These are phyloP conservation scores for Paradoxurus hermaphroditus DNA, from an alignment of 2,113 vertebrate species.

Conservation along the genomic window DNA sequence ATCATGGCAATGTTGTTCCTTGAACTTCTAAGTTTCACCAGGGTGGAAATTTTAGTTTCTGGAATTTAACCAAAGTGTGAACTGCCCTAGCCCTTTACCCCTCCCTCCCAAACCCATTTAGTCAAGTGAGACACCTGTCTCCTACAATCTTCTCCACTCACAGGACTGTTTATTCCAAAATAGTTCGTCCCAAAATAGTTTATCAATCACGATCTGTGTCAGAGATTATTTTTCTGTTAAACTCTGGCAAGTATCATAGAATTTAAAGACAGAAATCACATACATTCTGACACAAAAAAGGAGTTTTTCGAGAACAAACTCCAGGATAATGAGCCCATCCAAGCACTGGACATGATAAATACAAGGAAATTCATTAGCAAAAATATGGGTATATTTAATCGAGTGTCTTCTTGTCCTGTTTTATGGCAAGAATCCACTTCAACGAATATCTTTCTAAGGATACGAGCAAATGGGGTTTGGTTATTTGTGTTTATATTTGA, in stretches of 20 bases:
- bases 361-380: slow-evolving; percentile 52
- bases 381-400: slow-evolving; percentile 29
- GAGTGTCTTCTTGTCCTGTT: slow-evolving; percentile 28
- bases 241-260: slow-evolving; percentile 46
- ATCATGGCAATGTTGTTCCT: slow-evolving; percentile 70
- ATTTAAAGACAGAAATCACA: slow-evolving; percentile 51
- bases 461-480: neutral
- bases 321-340: slow-evolving; percentile 33
- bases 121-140: slow-evolving; percentile 29
- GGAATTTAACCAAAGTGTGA: slow-evolving; percentile 67
- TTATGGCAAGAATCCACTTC: neutral
- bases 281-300: slow-evolving; percentile 36
- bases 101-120: neutral
- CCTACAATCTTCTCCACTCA: neutral
- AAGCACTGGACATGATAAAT: slow-evolving; percentile 13
- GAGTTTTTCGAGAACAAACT: slow-evolving; percentile 35
- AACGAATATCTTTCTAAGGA: slow-evolving; percentile 27
- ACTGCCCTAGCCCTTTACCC: neutral
- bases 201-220: slow-evolving; percentile 24
- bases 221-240: slow-evolving; percentile 37
- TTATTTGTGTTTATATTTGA: neutral
- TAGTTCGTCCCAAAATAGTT: slow-evolving; percentile 56
- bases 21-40: slow-evolving; percentile 79
- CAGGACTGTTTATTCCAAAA: slow-evolving; percentile 39
- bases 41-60: slow-evolving; percentile 54